Percentiles rank a stretch among this genome's conserved stretches.
Conservation (phyloP, 2,113 vertebrate species). For the Pomatorhinus ruficollis region DNA sequence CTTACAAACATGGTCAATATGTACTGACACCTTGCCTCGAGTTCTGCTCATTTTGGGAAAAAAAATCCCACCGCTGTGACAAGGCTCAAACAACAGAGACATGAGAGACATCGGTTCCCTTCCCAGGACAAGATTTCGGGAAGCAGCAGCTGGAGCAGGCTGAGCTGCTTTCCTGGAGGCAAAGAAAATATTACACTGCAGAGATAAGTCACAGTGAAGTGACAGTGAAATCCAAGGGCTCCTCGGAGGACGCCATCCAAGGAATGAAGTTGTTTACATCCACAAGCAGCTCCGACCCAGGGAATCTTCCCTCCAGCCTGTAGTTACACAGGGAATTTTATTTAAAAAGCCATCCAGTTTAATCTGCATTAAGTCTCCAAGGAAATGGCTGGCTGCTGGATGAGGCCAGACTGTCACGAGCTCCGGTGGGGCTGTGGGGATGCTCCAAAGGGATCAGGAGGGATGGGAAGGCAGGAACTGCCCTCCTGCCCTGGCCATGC, state of each 20-base stretch:
- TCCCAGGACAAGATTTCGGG: neutral
- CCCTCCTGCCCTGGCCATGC: neutral
- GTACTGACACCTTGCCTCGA: neutral
- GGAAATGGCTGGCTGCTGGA: neutral
- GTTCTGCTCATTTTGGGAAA: neutral
- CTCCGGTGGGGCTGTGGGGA: neutral
- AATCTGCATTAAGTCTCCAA: neutral
- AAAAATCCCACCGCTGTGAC: neutral
- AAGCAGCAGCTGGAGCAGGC: neutral
- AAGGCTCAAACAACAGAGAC: too few relatives aligned
- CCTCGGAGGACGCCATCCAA: neutral
- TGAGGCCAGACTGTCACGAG: neutral
- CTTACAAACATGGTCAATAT: neutral
- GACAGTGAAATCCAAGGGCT: neutral
- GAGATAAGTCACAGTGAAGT: neutral
- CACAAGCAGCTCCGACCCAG: neutral
- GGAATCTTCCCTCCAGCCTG: neutral
- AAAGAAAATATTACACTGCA: neutral
- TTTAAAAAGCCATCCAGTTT: neutral
- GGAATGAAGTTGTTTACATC: neutral
- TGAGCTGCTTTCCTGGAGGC: neutral
- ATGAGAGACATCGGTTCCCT: fast-evolving
- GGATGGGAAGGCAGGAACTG: neutral
- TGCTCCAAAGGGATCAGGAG: neutral
- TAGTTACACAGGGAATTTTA: neutral